Conservation (phyloP, 2,113 vertebrate species). For the Vimba vimba region DNA sequence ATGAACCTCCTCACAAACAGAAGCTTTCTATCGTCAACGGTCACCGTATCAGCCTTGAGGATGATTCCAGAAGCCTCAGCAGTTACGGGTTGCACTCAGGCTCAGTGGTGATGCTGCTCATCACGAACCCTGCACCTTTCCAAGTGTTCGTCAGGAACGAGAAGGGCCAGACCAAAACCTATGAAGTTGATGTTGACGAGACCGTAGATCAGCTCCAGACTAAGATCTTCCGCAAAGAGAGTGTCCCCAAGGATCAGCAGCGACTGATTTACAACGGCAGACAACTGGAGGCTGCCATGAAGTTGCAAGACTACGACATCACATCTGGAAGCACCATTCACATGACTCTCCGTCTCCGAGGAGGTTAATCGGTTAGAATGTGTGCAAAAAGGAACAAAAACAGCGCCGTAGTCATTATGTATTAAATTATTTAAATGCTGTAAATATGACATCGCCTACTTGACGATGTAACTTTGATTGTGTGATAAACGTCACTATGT, state of each 20-base stretch:
- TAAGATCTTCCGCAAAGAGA: conserved; percentile 57
- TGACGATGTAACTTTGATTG: not conserved
- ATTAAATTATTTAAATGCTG: not conserved
- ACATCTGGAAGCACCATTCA: conserved; percentile 60
- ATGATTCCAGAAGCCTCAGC: conserved; percentile 43
- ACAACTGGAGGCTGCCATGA: conserved; percentile 50
- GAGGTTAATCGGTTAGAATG: not conserved
- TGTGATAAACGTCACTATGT: not conserved
- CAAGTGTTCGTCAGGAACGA: conserved; percentile 71
- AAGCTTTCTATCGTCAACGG: conserved; percentile 60
- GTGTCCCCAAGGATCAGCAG: conserved; percentile 64
- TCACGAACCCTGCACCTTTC: conserved; percentile 47
- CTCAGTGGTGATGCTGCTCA: conserved; percentile 63
- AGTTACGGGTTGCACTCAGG: conserved; percentile 59
- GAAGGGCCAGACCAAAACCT: conserved; percentile 52
- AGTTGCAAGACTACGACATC: conserved; percentile 66
- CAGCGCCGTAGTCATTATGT: not conserved
- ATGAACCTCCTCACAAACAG: not conserved
- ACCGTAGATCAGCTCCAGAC: conserved; percentile 62
- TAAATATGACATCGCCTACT: not conserved
- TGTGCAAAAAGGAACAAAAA: not conserved
- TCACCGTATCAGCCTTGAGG: not conserved
- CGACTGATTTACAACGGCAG: conserved; percentile 59
- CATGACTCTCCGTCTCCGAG: conserved; percentile 63
- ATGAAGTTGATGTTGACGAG: conserved; percentile 56